These are phyloP conservation scores for Philopotamus ludificatus DNA, from an alignment of 1,140 invertebrate species.

Conservation along the genomic window DNA sequence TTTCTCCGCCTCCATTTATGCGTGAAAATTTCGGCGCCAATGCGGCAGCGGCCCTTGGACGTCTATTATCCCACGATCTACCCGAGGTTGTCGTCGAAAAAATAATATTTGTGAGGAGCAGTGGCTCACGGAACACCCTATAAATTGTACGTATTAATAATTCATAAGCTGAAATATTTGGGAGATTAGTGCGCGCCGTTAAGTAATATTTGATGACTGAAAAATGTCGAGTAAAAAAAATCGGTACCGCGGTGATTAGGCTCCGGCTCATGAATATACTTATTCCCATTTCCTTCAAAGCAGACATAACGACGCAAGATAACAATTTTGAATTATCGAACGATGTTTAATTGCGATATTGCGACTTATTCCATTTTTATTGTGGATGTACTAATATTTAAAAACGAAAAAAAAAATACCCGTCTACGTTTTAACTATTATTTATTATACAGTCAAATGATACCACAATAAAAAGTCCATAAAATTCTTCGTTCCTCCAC, in stretches of 20 bases:
- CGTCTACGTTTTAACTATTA: constrained; percentile 16
- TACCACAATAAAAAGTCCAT: constrained; percentile 20
- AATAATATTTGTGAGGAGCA: background rate
- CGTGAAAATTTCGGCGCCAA: constrained; percentile 7
- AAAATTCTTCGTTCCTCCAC: constrained; percentile 13
- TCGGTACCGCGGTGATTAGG: constrained; percentile 23
- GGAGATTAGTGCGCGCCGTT: constrained; percentile 27
- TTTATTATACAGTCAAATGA: constrained; percentile 16
- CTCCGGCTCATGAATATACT: constrained; percentile 19
- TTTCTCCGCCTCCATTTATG: background rate
- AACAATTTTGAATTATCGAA: no score
- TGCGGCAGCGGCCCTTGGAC: background rate
- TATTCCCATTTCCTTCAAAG: constrained; percentile 16
- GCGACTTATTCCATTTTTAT: no score
- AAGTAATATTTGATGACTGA: constrained; percentile 31
- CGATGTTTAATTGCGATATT: no score
- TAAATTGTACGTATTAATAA: constrained; percentile 31
- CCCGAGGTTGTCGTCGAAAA: background rate
- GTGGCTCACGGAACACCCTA: background rate
- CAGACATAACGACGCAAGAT: constrained; percentile 3
- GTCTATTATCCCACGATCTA: background rate
- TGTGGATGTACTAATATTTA: no score
- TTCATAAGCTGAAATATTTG: constrained; percentile 30
- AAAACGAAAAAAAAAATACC: no score
- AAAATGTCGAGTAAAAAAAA: constrained; percentile 15